Conservation (phyloP, 2,797 vertebrate species). For the Squalus acanthias region DNA sequence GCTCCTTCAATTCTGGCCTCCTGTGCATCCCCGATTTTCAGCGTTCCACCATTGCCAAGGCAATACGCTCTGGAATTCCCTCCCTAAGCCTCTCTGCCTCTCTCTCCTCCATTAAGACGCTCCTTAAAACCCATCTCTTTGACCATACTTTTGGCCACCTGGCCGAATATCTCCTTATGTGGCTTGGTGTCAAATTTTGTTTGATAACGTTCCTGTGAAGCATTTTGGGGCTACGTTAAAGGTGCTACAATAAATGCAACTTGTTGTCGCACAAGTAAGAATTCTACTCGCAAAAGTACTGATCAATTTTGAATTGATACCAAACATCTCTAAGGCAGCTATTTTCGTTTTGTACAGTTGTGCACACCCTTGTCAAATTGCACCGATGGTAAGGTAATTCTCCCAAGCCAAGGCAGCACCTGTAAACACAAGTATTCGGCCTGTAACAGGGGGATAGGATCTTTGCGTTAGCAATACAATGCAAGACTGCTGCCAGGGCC, state of each 20-base stretch:
- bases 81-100: neutral
- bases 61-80: neutral
- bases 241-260: neutral
- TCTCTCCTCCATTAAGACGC: neutral
- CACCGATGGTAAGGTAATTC: neutral
- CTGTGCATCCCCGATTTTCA: neutral
- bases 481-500: neutral
- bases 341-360: neutral
- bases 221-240: neutral
- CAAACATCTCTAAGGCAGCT: neutral
- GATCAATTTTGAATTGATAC: neutral
- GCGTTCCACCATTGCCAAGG: neutral
- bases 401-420: neutral
- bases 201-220: neutral
- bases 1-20: neutral
- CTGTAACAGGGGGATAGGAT: neutral
- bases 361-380: neutral
- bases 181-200: neutral
- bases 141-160: neutral
- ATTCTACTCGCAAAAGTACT: neutral
- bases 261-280: neutral
- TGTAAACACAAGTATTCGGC: neutral
- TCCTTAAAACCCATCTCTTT: neutral
- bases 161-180: neutral
- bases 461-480: neutral